Evolutionary conservation across 1,140 invertebrate genomes (phyloP), one percentile per base, ranked within the genome.

Genomic region (Papilio xuthus): DNA sequence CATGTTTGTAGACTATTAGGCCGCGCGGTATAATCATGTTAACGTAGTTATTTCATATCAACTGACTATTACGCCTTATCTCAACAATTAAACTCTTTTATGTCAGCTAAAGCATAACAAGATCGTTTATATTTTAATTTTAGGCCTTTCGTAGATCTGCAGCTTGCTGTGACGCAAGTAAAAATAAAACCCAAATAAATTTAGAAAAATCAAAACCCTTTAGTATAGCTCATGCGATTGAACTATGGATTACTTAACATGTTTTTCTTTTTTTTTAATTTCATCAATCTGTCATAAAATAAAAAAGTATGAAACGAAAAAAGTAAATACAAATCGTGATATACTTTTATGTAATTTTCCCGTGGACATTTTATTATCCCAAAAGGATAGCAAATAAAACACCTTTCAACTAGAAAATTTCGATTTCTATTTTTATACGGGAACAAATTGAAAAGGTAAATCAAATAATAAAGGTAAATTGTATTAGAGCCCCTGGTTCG

Each of bases 401-500:
- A 76, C 74, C 74, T 41, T 41, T 63, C 32, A 20, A 60, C 28
- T 63, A 76, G 74, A 60, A 76, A 76, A 76, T 76, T 76, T 76
- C 74, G 74, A 60, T 76, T 63, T 76, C 83, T 86, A 88, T 92
- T 88, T 87, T 91, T 89, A 82, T 85, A 82, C 78, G 79, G 80
- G 88, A 81, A 90, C 90, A 90, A 92, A 92, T 90, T 83, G 87
- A 89, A 80, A 82, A 86, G 86, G 86, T 89, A 90, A 93, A 93
- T 92, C 89, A 90, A 93, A 92, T 93, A 92, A 93, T 87, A 90
- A 87, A 89, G 90, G 91, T 90, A 93, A 91, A 93, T 93, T 91
- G 80, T 81, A 86, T 93, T 91, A 92, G 84, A 63, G 85, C 84
- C 86, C 84, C 84, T 78, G 85, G 81, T 85, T 88, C 85, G 85